These are phyloP conservation scores for Dryas iulia DNA, from an alignment of 1,140 invertebrate genomes.

Conservation along the genomic window DNA sequence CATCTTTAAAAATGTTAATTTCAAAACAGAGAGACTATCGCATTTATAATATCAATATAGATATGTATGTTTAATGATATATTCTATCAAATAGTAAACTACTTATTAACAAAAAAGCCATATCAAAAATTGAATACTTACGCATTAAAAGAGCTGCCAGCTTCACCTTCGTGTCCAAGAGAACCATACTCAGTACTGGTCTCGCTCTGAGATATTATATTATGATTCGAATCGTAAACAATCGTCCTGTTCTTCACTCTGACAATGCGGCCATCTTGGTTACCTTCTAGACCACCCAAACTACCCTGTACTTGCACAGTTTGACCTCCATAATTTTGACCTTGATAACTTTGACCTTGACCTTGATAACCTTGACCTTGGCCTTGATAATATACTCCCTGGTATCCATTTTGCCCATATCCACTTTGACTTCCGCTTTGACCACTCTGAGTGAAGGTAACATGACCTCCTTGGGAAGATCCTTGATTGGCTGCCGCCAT, in stretches of 20 bases:
- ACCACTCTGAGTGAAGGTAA: constrained; percentile 29
- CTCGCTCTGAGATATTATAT: constrained; percentile 61
- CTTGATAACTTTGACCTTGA: constrained; percentile 27
- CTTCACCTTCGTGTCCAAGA: constrained; percentile 71
- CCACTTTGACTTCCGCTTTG: constrained; percentile 33
- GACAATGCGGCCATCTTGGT: constrained; percentile 46
- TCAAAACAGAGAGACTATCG: too few species aligned
- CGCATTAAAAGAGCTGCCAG: constrained; percentile 72
- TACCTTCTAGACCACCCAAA: constrained; percentile 31
- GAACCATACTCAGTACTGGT: constrained; percentile 66
- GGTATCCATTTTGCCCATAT: constrained; percentile 29
- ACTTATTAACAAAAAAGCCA: not conserved
- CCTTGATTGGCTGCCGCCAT: constrained; percentile 35
- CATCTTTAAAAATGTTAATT: too few species aligned
- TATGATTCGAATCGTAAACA: constrained; percentile 61
- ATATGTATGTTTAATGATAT: too few species aligned
- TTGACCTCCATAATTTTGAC: constrained; percentile 25
- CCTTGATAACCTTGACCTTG: constrained; percentile 27
- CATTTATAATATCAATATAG: too few species aligned
- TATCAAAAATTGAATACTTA: constrained; percentile 40
- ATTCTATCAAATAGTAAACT: too few species aligned
- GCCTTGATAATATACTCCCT: constrained; percentile 10
- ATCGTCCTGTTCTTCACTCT: constrained; percentile 56
- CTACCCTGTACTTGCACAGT: constrained; percentile 32
- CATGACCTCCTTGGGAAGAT: constrained; percentile 16